Evolutionary conservation across 2,113 vertebrate genomes (phyloP).

Genomic region (Pachypanchax playfairii): DNA sequence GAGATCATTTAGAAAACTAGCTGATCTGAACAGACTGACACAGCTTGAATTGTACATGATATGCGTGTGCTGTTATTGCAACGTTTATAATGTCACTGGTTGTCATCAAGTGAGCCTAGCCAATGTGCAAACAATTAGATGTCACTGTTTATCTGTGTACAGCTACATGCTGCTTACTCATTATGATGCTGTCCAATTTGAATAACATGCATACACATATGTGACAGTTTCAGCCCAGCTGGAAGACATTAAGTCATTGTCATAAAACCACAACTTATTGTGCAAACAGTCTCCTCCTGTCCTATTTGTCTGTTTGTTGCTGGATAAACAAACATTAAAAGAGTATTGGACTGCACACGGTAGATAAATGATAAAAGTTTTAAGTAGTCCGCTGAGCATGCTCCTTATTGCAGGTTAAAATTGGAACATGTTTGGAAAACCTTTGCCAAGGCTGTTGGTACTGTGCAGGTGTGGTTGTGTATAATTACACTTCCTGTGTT

Average conservation of each 20-base stretch:
- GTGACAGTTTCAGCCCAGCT: conserved; percentile 30
- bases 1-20: conserved; percentile 35
- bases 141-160: conserved; percentile 19
- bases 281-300: conserved; percentile 28
- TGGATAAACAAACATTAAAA: conserved; percentile 19
- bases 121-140: conserved; percentile 4
- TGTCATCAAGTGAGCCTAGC: conserved; percentile 11
- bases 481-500: conserved; percentile 64
- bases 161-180: conserved; percentile 19
- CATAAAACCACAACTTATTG: conserved; percentile 28
- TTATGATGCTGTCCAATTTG: conserved; percentile 23
- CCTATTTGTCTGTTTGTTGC: conserved; percentile 40
- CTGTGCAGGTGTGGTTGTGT: conserved; percentile 54
- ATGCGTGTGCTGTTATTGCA: not conserved
- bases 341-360: not conserved
- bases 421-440: conserved; percentile 38
- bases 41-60: conserved; percentile 4
- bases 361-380: conserved; percentile 37
- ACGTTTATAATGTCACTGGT: conserved; percentile 3
- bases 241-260: conserved; percentile 24
- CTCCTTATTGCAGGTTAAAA: conserved; percentile 32
- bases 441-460: conserved; percentile 18
- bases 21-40: conserved; percentile 37
- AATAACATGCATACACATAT: conserved; percentile 22
- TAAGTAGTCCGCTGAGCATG: conserved; percentile 26